Percentiles rank a stretch among this genome's conserved stretches.
phyloP scores from a whole-genome alignment of 2,113 vertebrate species.

The Meriones unguiculatus region DNA sequence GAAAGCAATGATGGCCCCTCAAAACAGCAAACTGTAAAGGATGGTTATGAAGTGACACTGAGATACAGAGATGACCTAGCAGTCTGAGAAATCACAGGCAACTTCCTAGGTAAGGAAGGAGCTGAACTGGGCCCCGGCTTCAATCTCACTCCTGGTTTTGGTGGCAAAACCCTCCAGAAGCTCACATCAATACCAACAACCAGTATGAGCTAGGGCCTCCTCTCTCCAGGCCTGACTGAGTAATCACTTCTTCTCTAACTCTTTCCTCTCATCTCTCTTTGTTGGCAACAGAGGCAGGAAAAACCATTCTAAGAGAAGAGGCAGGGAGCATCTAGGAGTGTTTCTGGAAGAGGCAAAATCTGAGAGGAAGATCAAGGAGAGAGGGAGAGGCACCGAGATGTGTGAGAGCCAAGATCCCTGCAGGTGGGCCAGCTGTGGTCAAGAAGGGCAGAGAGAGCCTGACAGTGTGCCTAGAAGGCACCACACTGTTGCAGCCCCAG shows the following conservation, averaged over 20 bases:
- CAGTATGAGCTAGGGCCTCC: not conserved
- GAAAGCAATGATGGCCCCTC: conserved; percentile 20
- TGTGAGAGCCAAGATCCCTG: not conserved
- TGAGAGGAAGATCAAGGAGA: not conserved
- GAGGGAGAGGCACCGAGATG: not conserved
- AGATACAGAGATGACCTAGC: not conserved
- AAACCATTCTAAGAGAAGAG: conserved; percentile 26
- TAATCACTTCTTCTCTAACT: not conserved
- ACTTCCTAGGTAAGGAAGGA: not conserved
- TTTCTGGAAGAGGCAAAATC: conserved; percentile 12
- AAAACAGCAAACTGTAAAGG: not conserved
- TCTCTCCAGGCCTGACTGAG: not conserved
- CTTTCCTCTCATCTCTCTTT: not conserved
- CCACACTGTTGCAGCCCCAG: not conserved
- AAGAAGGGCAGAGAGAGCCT: too few relatives aligned
- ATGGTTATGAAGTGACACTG: not conserved
- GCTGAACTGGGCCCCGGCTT: not conserved
- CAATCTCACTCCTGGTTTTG: not conserved
- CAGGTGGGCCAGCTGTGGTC: not conserved
- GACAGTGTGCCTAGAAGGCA: too few relatives aligned
- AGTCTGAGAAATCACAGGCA: not conserved
- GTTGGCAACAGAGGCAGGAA: not conserved
- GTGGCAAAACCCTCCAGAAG: conserved; percentile 6
- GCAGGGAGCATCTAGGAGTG: not conserved
- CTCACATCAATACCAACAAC: not conserved